phyloP scores from a whole-genome alignment of 1,140 invertebrate species.

The Temnothorax longispinosus region DNA sequence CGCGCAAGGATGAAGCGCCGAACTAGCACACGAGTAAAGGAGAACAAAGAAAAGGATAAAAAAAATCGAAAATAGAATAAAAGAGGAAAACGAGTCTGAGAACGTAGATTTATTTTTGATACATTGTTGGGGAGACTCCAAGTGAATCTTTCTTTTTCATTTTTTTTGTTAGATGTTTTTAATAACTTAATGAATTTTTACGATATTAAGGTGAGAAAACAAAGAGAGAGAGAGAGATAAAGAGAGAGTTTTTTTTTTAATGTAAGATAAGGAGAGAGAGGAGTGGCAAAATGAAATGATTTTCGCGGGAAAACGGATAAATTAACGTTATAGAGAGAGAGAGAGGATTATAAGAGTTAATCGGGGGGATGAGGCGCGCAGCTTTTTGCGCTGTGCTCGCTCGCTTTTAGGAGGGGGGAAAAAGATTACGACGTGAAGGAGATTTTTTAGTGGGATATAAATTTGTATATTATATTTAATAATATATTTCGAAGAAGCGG shows the following conservation, averaged over 20 bases:
- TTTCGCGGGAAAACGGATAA: conserved; percentile 59
- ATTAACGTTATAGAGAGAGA: conserved; percentile 63
- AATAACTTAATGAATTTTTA: conserved; percentile 85
- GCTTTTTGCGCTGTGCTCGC: conserved; percentile 80
- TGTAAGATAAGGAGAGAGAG: conserved; percentile 65
- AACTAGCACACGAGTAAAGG: background rate
- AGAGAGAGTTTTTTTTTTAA: conserved; percentile 61
- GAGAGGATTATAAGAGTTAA: conserved; percentile 13
- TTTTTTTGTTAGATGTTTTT: conserved; percentile 83
- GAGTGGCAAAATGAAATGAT: conserved; percentile 60
- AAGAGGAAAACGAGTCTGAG: conserved; percentile 75
- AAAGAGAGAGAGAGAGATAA: conserved; percentile 48
- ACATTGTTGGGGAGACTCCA: conserved; percentile 83
- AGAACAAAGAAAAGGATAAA: conserved; percentile 16
- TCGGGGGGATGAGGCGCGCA: conserved; percentile 68
- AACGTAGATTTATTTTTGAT: conserved; percentile 86
- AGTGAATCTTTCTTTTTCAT: conserved; percentile 80
- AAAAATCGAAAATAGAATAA: conserved; percentile 48
- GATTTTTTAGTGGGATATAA: conserved; percentile 84
- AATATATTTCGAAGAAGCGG: conserved; percentile 83
- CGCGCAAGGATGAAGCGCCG: conserved; percentile 7
- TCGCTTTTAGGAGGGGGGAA: conserved; percentile 62
- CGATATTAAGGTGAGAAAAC: conserved; percentile 76
- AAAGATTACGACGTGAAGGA: conserved; percentile 70
- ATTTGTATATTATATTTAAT: conserved; percentile 86